Evolutionary conservation across 2,113 vertebrate genomes (phyloP).

Genomic region (Diadophis punctatus): DNA sequence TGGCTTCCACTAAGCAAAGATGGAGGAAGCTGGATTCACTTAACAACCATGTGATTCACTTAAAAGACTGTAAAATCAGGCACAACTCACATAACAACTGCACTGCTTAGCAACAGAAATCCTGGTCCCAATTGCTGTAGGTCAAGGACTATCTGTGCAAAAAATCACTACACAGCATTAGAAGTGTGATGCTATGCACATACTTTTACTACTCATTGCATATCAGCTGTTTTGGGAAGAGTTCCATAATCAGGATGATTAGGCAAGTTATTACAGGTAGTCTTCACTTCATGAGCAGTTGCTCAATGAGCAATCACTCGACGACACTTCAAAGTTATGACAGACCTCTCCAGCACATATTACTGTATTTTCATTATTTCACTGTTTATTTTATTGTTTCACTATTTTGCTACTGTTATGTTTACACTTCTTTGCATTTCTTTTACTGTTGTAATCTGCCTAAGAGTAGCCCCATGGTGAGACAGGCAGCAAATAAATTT

Average conservation of each 20-base stretch:
- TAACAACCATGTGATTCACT: neutral
- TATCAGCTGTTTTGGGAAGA: neutral
- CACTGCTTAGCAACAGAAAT: neutral
- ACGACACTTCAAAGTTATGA: neutral
- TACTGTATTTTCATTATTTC: neutral
- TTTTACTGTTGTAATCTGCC: neutral
- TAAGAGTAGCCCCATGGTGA: neutral
- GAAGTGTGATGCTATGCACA: neutral
- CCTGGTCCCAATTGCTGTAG: neutral
- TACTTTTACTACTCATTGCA: neutral
- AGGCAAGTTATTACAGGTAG: neutral
- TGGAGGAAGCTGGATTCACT: neutral
- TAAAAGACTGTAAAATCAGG: neutral
- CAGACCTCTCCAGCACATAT: neutral
- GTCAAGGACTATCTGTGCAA: neutral
- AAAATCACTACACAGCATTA: neutral
- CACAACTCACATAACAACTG: neutral
- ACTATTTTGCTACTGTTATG: neutral
- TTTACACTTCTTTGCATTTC: neutral
- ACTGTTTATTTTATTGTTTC: neutral
- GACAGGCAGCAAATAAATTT: neutral
- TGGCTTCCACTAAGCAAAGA: neutral
- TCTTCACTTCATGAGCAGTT: neutral
- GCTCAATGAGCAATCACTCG: neutral
- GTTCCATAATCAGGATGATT: neutral